Conservation (phyloP, 2,797 vertebrate genomes). For the Typhlichthys eigenmanni region DNA sequence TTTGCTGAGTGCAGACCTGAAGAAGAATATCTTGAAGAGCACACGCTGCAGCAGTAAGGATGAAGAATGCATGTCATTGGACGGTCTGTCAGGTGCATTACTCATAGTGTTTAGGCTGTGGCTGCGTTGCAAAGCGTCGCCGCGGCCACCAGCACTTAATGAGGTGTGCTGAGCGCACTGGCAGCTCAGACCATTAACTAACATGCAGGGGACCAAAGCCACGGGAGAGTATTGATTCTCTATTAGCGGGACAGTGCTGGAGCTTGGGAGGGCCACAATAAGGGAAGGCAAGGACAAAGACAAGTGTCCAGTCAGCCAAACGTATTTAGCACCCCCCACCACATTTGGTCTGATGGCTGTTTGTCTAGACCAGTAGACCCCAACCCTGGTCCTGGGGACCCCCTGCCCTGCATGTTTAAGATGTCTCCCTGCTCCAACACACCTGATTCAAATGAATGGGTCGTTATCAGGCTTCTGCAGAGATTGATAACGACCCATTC, state of each 20-base stretch:
- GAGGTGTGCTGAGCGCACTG: slow-evolving; percentile 61
- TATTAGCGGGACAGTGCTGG: slow-evolving; percentile 52
- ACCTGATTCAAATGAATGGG: too few species aligned
- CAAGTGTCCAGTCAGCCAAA: not conserved
- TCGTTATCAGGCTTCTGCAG: too few species aligned
- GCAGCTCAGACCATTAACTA: slow-evolving; percentile 62
- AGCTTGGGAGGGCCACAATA: slow-evolving; percentile 30
- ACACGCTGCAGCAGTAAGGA: slow-evolving; percentile 17
- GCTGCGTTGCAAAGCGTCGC: slow-evolving; percentile 42
- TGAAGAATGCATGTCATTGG: slow-evolving; percentile 58
- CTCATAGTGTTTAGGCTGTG: slow-evolving; percentile 47
- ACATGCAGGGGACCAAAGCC: slow-evolving; percentile 50
- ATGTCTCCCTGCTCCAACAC: too few species aligned
- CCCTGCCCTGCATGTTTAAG: too few species aligned
- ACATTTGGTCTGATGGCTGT: not conserved
- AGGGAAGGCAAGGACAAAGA: slow-evolving; percentile 21
- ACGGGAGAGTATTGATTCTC: slow-evolving; percentile 63
- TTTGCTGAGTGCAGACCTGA: slow-evolving; percentile 9
- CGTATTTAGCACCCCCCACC: not conserved
- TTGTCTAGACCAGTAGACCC: too few species aligned
- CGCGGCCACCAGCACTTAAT: slow-evolving; percentile 62
- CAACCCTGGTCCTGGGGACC: too few species aligned
- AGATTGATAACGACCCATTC: too few species aligned
- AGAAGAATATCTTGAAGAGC: slow-evolving; percentile 4
- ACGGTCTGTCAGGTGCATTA: slow-evolving; percentile 63